phyloP scores from a whole-genome alignment of 1,140 invertebrate genomes.

The Hycleus cichorii region DNA sequence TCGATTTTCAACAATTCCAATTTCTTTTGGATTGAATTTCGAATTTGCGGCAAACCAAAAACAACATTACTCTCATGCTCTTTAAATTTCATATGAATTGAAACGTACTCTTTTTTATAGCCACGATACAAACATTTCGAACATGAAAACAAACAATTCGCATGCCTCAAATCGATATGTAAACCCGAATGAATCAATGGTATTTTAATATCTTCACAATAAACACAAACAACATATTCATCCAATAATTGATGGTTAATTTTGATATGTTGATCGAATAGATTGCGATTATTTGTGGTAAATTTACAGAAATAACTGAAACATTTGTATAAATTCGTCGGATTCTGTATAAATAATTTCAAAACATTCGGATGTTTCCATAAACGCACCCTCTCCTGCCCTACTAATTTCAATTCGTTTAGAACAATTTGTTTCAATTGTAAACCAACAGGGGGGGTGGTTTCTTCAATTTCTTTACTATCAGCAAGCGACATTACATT shows the following conservation, averaged over 20 bases:
- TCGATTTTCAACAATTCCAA: background rate
- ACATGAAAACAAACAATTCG: constrained; percentile 48
- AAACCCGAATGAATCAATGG: constrained; percentile 21
- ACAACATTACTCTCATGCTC: background rate
- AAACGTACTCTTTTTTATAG: constrained; percentile 33
- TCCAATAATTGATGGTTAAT: constrained; percentile 8
- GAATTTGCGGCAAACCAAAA: background rate
- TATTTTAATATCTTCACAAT: constrained; percentile 32
- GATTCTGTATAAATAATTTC: constrained; percentile 19
- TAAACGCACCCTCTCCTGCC: constrained; percentile 11
- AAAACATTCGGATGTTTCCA: constrained; percentile 24
- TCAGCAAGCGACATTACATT: constrained; percentile 31
- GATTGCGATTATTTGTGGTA: constrained; percentile 37
- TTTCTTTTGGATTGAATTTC: background rate
- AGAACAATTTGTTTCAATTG: constrained; percentile 5
- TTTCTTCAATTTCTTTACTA: background rate
- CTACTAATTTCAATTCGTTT: constrained; percentile 19
- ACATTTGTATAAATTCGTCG: constrained; percentile 48
- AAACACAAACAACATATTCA: constrained; percentile 26
- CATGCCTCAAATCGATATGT: constrained; percentile 42
- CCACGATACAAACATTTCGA: constrained; percentile 53
- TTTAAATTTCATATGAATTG: background rate
- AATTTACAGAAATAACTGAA: constrained; percentile 48
- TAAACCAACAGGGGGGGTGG: background rate
- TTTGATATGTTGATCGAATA: constrained; percentile 43